Conservation (phyloP, 2,797 vertebrate species). For the Peromyscus attwateri region DNA sequence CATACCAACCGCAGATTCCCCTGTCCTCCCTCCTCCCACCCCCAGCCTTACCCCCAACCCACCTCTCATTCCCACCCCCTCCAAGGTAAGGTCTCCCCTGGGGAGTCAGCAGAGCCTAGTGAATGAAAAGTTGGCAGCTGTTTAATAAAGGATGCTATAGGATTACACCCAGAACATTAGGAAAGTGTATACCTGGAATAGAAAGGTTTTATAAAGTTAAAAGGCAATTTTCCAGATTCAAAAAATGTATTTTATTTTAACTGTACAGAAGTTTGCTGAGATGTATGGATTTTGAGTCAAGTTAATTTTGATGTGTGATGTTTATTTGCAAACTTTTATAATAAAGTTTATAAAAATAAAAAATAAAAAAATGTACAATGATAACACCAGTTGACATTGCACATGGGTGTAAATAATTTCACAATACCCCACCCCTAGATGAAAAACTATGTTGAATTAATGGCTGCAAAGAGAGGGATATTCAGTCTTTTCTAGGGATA, state of each 20-base stretch:
- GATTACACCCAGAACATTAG: not conserved
- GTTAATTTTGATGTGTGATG: not conserved
- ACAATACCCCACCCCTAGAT: not conserved
- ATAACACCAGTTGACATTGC: not conserved
- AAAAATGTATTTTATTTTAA: not conserved
- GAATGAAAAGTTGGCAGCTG: constrained; percentile 35
- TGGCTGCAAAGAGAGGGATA: not conserved
- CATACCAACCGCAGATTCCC: no score
- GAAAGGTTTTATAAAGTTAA: not conserved
- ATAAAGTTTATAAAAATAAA: not conserved
- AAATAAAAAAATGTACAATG: not conserved
- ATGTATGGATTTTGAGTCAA: not conserved
- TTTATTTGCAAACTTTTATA: not conserved
- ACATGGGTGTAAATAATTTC: not conserved
- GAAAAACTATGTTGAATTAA: not conserved
- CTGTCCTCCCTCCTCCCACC: no score
- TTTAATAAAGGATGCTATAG: not conserved
- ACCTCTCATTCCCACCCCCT: no score
- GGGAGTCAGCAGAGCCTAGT: no score
- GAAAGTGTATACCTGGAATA: not conserved
- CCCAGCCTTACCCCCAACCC: no score
- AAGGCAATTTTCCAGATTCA: not conserved
- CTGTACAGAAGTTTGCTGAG: not conserved
- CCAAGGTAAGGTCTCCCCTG: no score
- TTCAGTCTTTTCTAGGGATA: not conserved